Conservation (phyloP, 2,797 vertebrate species). For the Danio choprae region DNA sequence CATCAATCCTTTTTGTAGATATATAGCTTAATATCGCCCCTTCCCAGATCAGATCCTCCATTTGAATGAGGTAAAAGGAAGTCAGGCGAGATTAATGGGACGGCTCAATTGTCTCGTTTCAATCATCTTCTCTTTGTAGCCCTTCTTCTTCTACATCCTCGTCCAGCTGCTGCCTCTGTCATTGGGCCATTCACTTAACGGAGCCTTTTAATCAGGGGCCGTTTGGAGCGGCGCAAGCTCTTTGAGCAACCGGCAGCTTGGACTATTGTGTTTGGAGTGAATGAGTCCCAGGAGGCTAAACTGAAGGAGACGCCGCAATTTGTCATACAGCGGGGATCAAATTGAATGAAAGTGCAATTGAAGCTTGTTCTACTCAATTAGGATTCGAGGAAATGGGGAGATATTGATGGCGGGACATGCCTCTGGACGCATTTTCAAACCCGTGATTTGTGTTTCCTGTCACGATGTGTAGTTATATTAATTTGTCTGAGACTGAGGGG, state of each 20-base stretch:
- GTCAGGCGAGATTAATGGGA: conserved; percentile 27
- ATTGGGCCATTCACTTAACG: conserved; percentile 27
- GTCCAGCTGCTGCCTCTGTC: conserved; percentile 26
- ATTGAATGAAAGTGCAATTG: conserved; percentile 12
- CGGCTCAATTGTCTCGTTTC: conserved; percentile 36
- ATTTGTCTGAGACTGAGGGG: not conserved
- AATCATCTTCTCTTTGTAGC: conserved; percentile 32
- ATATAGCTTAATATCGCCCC: conserved; percentile 6
- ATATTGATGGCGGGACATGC: not conserved
- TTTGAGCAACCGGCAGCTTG: conserved; percentile 30
- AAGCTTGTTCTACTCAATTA: conserved; percentile 18
- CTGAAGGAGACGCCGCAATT: conserved; percentile 27
- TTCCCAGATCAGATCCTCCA: not conserved
- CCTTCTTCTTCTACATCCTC: not conserved
- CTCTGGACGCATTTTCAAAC: not conserved
- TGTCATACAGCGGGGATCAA: conserved; percentile 31
- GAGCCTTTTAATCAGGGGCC: conserved; percentile 44
- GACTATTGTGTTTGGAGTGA: conserved; percentile 26
- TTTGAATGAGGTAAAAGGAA: conserved; percentile 12
- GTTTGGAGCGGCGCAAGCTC: conserved; percentile 7
- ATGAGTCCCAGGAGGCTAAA: conserved; percentile 36
- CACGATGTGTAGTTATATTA: not conserved
- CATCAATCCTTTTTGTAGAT: conserved; percentile 16
- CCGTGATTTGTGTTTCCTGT: not conserved
- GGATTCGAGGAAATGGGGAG: conserved; percentile 4